Evolutionary conservation across 2,888 invertebrate species (phyloP).

Genomic region (Aelia acuminata): DNA sequence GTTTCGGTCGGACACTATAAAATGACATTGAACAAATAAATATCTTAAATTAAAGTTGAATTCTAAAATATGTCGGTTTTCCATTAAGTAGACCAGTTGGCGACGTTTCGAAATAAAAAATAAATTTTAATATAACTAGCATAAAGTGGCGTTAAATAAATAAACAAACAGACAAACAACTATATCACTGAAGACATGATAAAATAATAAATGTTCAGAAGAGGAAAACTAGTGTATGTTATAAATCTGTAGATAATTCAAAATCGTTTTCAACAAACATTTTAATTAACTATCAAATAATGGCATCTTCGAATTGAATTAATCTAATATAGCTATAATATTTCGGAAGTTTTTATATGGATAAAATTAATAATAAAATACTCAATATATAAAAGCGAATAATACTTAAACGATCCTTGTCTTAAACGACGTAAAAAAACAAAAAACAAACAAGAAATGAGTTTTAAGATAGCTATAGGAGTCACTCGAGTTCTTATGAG

Average conservation of each 20-base stretch:
- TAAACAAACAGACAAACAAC: too few species aligned
- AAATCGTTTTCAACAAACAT: not conserved
- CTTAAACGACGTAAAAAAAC: not conserved
- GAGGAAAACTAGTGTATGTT: not conserved
- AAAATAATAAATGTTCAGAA: too few species aligned
- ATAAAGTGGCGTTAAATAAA: too few species aligned
- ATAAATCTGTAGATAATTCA: not conserved
- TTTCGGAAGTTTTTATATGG: not conserved
- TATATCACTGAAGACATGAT: too few species aligned
- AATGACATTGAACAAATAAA: too few species aligned
- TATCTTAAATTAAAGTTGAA: too few species aligned
- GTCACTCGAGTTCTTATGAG: not conserved
- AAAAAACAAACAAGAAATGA: not conserved
- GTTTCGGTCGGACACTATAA: too few species aligned
- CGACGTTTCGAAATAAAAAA: too few species aligned
- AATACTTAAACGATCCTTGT: slow-evolving; percentile 38
- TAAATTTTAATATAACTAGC: too few species aligned
- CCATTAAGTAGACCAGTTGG: too few species aligned
- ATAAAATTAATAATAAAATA: not conserved
- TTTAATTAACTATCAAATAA: slow-evolving; percentile 4
- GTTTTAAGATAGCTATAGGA: not conserved
- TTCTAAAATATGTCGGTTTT: too few species aligned
- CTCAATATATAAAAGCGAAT: not conserved
- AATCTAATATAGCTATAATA: not conserved
- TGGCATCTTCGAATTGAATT: not conserved